Percentiles rank a stretch among this genome's conserved stretches.
Conservation (phyloP, 2,113 vertebrate genomes). For the Hydrolagus affinis region DNA sequence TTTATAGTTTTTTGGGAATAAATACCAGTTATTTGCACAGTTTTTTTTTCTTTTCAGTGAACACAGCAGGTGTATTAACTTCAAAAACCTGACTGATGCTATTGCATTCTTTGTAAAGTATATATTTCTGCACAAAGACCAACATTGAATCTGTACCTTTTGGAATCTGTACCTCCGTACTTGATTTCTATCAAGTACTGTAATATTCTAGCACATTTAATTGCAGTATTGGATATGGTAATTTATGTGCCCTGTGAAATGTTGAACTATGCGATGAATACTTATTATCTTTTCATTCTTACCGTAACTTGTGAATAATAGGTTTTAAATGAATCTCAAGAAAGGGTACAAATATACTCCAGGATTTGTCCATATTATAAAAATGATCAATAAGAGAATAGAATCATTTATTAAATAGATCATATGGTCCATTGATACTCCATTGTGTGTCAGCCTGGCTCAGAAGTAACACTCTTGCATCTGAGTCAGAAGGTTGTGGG, state of each 20-base stretch:
- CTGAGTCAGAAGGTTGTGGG: too few relatives aligned
- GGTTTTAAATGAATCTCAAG: neutral
- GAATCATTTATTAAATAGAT: too few relatives aligned
- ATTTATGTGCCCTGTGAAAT: neutral
- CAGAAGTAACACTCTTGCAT: too few relatives aligned
- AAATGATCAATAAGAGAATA: too few relatives aligned
- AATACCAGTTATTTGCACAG: neutral
- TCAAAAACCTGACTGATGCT: neutral
- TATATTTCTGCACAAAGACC: neutral
- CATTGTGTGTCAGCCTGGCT: too few relatives aligned
- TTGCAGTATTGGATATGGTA: neutral
- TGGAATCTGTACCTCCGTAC: neutral
- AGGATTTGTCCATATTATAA: too few relatives aligned
- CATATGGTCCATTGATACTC: too few relatives aligned
- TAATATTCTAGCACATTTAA: neutral
- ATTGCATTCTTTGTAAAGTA: neutral
- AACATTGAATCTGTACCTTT: neutral
- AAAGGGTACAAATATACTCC: too few relatives aligned
- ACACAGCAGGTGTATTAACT: neutral
- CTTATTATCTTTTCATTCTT: neutral
- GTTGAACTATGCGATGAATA: neutral
- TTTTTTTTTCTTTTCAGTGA: neutral
- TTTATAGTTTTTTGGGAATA: neutral
- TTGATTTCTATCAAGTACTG: neutral
- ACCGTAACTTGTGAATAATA: neutral